A percentile compares a stretch with the other conserved stretches of the same genome.
phyloP scores from a whole-genome alignment of 2,888 invertebrate species.

The Chrysolina haemoptera region DNA sequence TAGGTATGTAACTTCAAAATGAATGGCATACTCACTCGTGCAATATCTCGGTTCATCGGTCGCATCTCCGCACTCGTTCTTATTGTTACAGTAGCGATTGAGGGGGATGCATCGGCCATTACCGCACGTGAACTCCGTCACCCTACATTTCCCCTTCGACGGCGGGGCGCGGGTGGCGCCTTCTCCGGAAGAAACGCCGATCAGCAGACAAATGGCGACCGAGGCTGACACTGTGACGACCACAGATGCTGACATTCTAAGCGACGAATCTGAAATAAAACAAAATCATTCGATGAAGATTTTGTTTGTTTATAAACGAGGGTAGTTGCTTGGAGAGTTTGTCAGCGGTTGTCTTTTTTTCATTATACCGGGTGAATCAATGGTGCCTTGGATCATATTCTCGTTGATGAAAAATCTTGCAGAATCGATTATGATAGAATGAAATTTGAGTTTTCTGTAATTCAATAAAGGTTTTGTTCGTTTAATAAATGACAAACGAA shows the following conservation, averaged over 20 bases:
- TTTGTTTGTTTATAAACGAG: slow-evolving; percentile 1
- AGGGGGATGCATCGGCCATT: slow-evolving; percentile 79
- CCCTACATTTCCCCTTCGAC: slow-evolving; percentile 71
- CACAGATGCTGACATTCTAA: slow-evolving; percentile 43
- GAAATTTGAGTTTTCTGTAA: too few species aligned
- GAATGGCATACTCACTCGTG: slow-evolving; percentile 78
- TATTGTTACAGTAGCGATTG: slow-evolving; percentile 84
- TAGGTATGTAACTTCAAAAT: neutral
- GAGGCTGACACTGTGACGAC: slow-evolving; percentile 41
- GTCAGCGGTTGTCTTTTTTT: too few species aligned
- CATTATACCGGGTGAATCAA: too few species aligned
- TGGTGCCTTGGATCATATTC: too few species aligned
- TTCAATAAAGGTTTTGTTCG: too few species aligned
- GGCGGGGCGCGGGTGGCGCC: slow-evolving; percentile 29
- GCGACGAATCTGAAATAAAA: slow-evolving; percentile 23
- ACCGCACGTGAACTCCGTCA: slow-evolving; percentile 79
- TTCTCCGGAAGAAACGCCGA: slow-evolving; percentile 32
- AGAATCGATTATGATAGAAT: too few species aligned
- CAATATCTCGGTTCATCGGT: slow-evolving; percentile 87
- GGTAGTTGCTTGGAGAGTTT: neutral
- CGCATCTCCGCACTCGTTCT: slow-evolving; percentile 86
- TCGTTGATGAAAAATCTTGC: too few species aligned
- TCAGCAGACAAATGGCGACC: slow-evolving; percentile 38
- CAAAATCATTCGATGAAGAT: neutral
- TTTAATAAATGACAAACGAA: too few species aligned